A percentile compares a stretch with the other conserved stretches of the same genome.
phyloP scores from a whole-genome alignment of 2,797 vertebrate species.

The Agapornis canus region DNA sequence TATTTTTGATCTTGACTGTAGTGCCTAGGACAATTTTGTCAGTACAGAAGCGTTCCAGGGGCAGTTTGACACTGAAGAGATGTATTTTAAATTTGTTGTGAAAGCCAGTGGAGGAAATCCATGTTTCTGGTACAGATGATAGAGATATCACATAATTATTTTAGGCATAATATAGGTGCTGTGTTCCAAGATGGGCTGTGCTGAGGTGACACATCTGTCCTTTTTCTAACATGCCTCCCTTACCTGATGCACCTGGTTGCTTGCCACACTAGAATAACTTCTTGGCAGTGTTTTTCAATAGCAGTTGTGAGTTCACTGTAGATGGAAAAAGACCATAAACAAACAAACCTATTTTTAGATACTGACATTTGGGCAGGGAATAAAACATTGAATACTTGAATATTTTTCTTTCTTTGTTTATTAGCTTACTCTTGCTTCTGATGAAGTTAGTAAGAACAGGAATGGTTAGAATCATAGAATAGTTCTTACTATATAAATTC shows the following conservation, averaged over 20 bases:
- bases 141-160: background rate
- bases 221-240: background rate
- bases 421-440: background rate
- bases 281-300: background rate
- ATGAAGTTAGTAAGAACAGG: background rate
- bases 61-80: background rate
- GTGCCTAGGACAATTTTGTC: background rate
- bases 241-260: background rate
- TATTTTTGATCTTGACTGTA: background rate
- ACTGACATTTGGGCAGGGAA: background rate
- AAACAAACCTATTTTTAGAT: background rate
- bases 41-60: background rate
- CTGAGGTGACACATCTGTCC: background rate
- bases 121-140: background rate
- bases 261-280: background rate
- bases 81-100: background rate
- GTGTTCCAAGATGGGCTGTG: background rate
- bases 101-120: background rate
- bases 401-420: background rate
- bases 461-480: background rate
- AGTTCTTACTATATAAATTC: no score
- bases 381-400: background rate
- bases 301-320: background rate
- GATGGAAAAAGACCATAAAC: background rate
- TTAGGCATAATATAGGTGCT: background rate